Base-by-base conservation (phyloP, 1,140 invertebrate genomes). In the Chrysoperla carnea region DNA sequence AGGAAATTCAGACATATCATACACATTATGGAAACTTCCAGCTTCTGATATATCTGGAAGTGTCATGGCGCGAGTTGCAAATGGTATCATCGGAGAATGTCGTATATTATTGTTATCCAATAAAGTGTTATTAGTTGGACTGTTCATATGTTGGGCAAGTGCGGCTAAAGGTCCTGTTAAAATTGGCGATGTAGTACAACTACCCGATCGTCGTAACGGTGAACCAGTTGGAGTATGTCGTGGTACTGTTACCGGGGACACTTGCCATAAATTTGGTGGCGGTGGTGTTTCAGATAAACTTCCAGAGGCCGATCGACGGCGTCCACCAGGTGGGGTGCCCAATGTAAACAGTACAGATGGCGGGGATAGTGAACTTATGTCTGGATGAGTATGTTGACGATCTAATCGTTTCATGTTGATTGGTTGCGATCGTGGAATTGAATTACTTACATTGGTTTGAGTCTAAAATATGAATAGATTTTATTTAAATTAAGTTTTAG, bases 331-430 rank as follows among this genome's bases (percentile, higher is more conserved):
- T 29, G 88, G 85, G 36, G 87, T 88, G n/a, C 85, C 86, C 62
- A 92, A 84, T 37, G 78, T 78, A 63, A 91, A 92, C 55, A 90
- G 86, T 59, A 82, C 86, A 51, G 82, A 76, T 39, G 89, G 88
- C 45, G 89, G 88, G 40, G 87, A 92, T 33, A 93, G 70, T 2
- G 87, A 92, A 47, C 81, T 84, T 45, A 92, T 82, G 54, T 62
- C 66, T 11, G 67, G 72, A 56, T 70, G 72, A 58, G 63, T 73
- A 55, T 68, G 67, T 43, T 70, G 65, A 49, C 76, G 72, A 55
- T 79, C 75, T 33, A 62, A 70, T 38, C 79, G 70, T 53, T 77
- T 78, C 66, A 88, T 81, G 50, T 72, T 81, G 43, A 88, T 87
- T 1, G 84, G 84, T 59, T 85, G 80, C 37, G 83, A 86, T 44